Percentiles rank a stretch among this genome's conserved stretches.
Evolutionary conservation across 2,888 invertebrate genomes (phyloP).

Genomic region (Phortica magna): DNA sequence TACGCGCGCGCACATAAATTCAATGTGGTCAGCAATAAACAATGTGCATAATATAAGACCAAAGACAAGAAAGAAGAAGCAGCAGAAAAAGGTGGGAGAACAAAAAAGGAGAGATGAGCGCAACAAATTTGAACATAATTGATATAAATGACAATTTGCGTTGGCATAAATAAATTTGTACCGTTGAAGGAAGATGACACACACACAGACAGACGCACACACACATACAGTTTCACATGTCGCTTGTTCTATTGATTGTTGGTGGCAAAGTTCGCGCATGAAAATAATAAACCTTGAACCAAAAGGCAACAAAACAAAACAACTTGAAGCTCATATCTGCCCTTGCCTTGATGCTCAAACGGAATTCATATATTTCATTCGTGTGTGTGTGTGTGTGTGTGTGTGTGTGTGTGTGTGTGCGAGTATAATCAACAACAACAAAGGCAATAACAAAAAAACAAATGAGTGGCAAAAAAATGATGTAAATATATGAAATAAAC

Average conservation of each 20-base stretch:
- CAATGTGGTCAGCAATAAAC: background rate
- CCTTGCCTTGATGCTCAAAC: too few species aligned
- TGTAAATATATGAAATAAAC: conserved; percentile 20
- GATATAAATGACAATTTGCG: conserved; percentile 12
- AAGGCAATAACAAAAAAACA: background rate
- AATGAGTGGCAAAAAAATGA: background rate
- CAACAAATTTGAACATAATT: conserved; percentile 16
- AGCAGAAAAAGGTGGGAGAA: background rate
- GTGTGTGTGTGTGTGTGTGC: too few species aligned
- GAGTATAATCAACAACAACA: too few species aligned
- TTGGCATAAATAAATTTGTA: conserved; percentile 1
- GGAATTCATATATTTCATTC: too few species aligned
- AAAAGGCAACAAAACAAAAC: background rate
- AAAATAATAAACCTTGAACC: conserved; percentile 9
- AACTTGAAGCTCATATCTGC: background rate
- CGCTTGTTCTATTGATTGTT: background rate
- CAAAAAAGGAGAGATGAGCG: background rate
- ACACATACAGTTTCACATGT: background rate
- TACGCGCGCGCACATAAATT: background rate
- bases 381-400: too few species aligned
- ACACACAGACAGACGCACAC: background rate
- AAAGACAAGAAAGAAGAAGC: background rate
- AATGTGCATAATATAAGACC: background rate
- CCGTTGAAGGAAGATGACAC: background rate
- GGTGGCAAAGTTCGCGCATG: conserved; percentile 2